Percentiles rank a stretch among this genome's conserved stretches.
Evolutionary conservation across 2,797 vertebrate genomes (phyloP).

Genomic region (Coregonus ussuriensis): DNA sequence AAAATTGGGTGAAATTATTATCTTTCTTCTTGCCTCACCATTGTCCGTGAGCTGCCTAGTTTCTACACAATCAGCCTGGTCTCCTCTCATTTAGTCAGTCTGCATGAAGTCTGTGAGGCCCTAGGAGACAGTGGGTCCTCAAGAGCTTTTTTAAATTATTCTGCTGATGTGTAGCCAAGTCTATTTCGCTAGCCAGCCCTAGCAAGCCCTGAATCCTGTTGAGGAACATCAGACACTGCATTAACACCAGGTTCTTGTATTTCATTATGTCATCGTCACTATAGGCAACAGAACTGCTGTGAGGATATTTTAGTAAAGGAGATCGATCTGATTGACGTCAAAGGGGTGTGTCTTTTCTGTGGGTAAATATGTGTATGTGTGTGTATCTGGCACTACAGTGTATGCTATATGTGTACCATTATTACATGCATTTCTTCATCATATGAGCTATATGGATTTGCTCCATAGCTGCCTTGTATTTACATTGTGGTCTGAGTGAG

Average conservation of each 20-base stretch:
- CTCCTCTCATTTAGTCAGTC: not conserved
- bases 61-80: not conserved
- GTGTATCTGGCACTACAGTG: slow-evolving; percentile 8
- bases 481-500: slow-evolving; percentile 23
- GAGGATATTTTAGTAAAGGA: not conserved
- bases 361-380: not conserved
- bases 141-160: not conserved
- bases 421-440: slow-evolving; percentile 24
- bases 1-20: not conserved
- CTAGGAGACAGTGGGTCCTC: not conserved
- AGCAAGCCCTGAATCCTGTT: not conserved
- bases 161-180: not conserved
- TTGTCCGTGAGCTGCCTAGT: not conserved
- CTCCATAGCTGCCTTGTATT: slow-evolving; percentile 27
- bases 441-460: slow-evolving; percentile 20
- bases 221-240: not conserved
- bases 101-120: not conserved
- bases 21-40: not conserved
- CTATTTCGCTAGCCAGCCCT: not conserved
- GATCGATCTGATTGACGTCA: not conserved
- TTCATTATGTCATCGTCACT: not conserved
- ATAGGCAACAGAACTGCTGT: not conserved
- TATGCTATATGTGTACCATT: not conserved
- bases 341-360: not conserved
- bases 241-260: slow-evolving; percentile 6